Base-by-base conservation (phyloP, 2,888 invertebrate genomes). In the Stenurella melanura region DNA sequence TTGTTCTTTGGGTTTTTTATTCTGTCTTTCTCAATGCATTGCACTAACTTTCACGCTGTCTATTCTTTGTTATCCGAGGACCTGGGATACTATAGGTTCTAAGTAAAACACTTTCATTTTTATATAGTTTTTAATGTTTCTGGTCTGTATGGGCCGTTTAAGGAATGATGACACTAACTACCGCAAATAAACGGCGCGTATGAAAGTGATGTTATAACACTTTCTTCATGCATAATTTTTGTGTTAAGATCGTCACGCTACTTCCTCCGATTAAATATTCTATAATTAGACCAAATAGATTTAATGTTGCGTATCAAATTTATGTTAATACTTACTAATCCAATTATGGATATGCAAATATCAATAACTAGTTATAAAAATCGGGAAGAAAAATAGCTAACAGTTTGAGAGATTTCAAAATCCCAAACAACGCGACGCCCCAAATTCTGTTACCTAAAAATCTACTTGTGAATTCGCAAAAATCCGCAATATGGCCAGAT, bases 31-130 rank as follows among this genome's bases (percentile, higher is more conserved):
- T 21, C 58, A 19, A 58, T 21, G 10, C 58, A n/a, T n/a, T 21
- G 10, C 58, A n/a, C 7, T 61, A 17, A 61, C 61, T 61, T 61
- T 61, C 61, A 61, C 61, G 26, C 21, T 19, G 58, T 11, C 58
- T 58, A 58, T 58, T 58, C 58, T 58, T 58, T 56, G 56, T 56
- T 58, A 50, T n/a, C 50, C 12, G 50, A 15, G 50, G 50, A 50
- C 50, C 12, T n/a, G 50, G 50, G 50, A 50, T n/a, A 50, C 6
- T 50, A 15, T 50, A n/a, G n/a, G 2, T n/a, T 11, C 12, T 58
- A 21, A 58, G 12, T 58, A 7, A 21, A 19, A 58, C n/a, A 58
- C 58, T 58, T 58, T 58, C 58, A 12, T 58, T 58, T 58, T 58
- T 58, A 50, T 17, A 50, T 6, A n/a, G 50, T 50, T n/a, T 17